Evolutionary conservation across 2,797 vertebrate species (phyloP), one percentile per base, ranked within the genome.

Genomic region (Peromyscus eremicus): DNA sequence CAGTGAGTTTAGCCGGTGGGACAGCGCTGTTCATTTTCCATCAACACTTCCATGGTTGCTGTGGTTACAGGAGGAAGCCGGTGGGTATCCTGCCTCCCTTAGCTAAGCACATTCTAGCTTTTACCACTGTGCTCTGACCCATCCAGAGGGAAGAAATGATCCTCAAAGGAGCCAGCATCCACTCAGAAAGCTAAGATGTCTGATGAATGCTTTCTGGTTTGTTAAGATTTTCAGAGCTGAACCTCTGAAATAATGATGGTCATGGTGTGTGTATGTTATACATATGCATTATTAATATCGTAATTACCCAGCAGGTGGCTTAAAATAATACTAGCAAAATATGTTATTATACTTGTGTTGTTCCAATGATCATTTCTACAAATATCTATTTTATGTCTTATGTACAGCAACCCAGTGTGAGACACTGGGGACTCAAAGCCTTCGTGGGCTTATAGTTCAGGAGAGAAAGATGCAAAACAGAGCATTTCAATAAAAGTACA

Each of bases 61-160:
- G 29, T 43, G 13, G 17, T 66, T 93, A 40, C 49, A 62, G 46
- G 10, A 76, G 60, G 91, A 89, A 77, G 2, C 71, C 6, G 17
- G 27, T 32, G n/a, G 10, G 9, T 89, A 71, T 40, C 46, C 71
- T 7, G 25, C 8, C 34, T 46, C 32, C 19, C 27, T 32, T 57
- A 70, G 25, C 52, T 43, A 11, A 49, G 37, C 12, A 21, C 89
- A 77, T 34, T 19, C 81, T 68, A 68, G 10, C 34, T 25, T n/a
- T 62, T 68, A 68, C 62, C 1, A 5, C 37, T 82, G 93, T 66
- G 4, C 43, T 93, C 75, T 82, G 19, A 55, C 66, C 66, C 68
- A 46, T 29, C 23, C 46, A 88, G 34, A 49, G 25, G 95, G 16
- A 92, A 88, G 68, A 83, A 14, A 88, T 10, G 13, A 85, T 75